Base-by-base conservation (phyloP, 2,797 vertebrate species). In the Octomys mimax region DNA sequence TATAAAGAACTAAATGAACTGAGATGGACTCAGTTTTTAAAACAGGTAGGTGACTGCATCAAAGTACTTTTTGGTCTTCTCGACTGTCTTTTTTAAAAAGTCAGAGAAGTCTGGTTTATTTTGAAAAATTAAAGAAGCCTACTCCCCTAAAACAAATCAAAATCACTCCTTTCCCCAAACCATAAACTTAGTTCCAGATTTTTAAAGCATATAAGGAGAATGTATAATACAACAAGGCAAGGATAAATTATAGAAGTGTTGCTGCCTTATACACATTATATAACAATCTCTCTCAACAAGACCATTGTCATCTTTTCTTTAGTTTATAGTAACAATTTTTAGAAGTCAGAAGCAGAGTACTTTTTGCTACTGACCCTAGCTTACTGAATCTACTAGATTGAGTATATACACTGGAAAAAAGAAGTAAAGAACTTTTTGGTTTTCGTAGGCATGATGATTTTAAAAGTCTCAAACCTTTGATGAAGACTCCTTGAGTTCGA, bases 401-500 rank as follows among this genome's bases (percentile, higher is more conserved):
- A 92, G 73, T 6, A 81, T 93, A 94, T 85, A 83, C 96, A 96
- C 52, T 98, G 97, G 98, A 94, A 19, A 95, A 96, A 46, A 77
- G 91, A 95, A 97, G 81, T 94, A 66, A 96, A 92, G 26, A 87
- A 96, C 98, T 96, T 91, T 98, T 96, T 93, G 92, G 94, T 97
- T 96, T 97, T 97, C 97, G 97, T 97, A 98, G 96, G 96, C 97
- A 97, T 97, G 97, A 96, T 97, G 98, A 98, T 98, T 98, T 97
- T 98, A 98, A 99, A 98, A 98, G 98, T 97, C 96, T 98, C 99
- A 99, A 99, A 99, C 99, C 99, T 99, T 99, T 99, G 99, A 98
- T 98, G 99, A 98, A 97, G 99, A 99, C 94, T 99, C 99, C 99
- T 99, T 99, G 99, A 99, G 99, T 99, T 99, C 99, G 99, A 99